A percentile compares a stretch with the other conserved stretches of the same genome.
Evolutionary conservation across 2,113 vertebrate species (phyloP).

Genomic region (Erpornis zantholeuca): DNA sequence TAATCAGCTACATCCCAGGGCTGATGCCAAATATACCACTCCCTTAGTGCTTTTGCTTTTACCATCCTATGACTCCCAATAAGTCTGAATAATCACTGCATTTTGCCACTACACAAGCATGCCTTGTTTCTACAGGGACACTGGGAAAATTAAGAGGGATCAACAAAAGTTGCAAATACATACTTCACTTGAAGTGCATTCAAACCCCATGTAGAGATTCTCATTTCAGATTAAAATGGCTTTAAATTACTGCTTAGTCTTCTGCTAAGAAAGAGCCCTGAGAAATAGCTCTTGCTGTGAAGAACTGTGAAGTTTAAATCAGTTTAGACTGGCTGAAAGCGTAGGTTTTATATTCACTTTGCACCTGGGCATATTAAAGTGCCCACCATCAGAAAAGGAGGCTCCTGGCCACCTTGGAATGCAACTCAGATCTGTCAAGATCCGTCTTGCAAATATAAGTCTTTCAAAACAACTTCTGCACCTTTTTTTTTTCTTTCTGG

Average conservation of each 20-base stretch:
- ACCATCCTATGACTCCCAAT: background rate
- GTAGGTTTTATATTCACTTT: background rate
- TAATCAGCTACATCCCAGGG: background rate
- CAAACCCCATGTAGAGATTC: slow-evolving; percentile 43
- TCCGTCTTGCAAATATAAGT: background rate
- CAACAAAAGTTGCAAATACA: slow-evolving; percentile 46
- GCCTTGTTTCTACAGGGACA: background rate
- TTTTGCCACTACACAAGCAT: background rate
- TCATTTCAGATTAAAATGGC: slow-evolving; percentile 61
- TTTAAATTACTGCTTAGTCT: slow-evolving; percentile 49
- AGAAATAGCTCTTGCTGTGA: slow-evolving; percentile 50
- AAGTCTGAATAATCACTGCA: background rate
- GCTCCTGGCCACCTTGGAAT: background rate
- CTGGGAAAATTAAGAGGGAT: slow-evolving; percentile 4
- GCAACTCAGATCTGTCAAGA: background rate
- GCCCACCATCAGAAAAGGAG: background rate
- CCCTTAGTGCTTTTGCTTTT: background rate
- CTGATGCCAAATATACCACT: background rate
- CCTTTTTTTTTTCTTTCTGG: background rate
- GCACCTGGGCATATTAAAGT: slow-evolving; percentile 14
- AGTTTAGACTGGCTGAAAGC: slow-evolving; percentile 7
- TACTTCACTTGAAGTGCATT: slow-evolving; percentile 25
- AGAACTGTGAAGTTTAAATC: slow-evolving; percentile 2
- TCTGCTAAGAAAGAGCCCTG: slow-evolving; percentile 26
- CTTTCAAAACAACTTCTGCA: background rate